These are phyloP conservation scores for Calonectris borealis DNA, from an alignment of 2,113 vertebrate species.

Conservation along the genomic window DNA sequence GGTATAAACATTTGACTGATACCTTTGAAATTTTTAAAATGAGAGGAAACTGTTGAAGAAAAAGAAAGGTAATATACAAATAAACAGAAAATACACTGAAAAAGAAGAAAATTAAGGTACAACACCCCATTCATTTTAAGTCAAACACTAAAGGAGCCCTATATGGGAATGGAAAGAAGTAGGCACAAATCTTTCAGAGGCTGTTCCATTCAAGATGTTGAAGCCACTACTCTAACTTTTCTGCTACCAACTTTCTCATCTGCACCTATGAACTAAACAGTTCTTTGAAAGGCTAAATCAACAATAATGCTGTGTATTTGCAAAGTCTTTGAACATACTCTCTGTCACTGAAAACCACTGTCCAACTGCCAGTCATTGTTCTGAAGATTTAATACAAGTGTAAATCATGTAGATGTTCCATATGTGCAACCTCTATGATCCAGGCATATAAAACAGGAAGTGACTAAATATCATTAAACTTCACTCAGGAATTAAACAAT, in stretches of 20 bases:
- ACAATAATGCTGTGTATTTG: not conserved
- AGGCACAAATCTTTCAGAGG: not conserved
- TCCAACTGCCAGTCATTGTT: not conserved
- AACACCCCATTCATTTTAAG: not conserved
- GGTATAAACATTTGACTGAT: not conserved
- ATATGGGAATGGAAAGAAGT: not conserved
- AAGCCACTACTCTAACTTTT: not conserved
- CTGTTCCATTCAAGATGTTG: not conserved
- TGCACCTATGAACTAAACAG: not conserved
- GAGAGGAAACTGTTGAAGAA: not conserved
- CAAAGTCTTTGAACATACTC: not conserved
- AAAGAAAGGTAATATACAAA: not conserved
- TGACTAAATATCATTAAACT: not conserved
- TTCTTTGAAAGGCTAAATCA: not conserved
- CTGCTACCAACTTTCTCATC: not conserved
- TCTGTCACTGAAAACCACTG: not conserved
- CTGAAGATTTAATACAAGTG: not conserved
- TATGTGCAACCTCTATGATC: not conserved
- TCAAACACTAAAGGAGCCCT: not conserved
- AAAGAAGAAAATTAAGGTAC: not conserved
- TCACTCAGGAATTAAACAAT: not conserved
- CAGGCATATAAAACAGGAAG: not conserved
- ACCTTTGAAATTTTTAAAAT: not conserved
- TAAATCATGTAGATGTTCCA: not conserved
- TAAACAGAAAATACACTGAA: not conserved